Percentiles rank a stretch among this genome's conserved stretches.
Conservation (phyloP, 2,797 vertebrate species). For the Rhincodon typus region DNA sequence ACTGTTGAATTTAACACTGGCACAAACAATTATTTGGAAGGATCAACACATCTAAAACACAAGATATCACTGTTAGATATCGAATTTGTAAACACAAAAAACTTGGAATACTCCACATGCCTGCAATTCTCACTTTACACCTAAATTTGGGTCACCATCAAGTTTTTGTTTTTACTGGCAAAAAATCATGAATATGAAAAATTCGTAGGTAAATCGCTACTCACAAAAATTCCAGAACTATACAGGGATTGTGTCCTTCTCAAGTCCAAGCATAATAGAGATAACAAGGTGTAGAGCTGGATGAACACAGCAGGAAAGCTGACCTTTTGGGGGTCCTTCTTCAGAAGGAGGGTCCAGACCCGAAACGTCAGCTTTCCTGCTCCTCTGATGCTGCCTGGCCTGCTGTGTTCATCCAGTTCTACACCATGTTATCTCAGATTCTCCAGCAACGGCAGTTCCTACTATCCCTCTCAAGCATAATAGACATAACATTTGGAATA, state of each 20-base stretch:
- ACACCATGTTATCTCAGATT: too few species aligned
- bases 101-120: neutral
- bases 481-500: too few species aligned
- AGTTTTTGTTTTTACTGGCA: neutral
- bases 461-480: too few species aligned
- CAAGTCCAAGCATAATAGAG: too few species aligned
- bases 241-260: neutral
- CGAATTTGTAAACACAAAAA: neutral
- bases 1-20: neutral
- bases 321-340: too few species aligned
- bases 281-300: too few species aligned
- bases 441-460: too few species aligned
- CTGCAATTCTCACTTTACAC: neutral
- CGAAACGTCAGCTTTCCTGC: too few species aligned
- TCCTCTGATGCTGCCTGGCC: too few species aligned
- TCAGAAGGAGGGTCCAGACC: too few species aligned
- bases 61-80: neutral
- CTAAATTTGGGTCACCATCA: neutral
- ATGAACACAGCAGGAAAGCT: too few species aligned
- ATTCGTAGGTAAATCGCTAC: neutral
- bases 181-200: neutral
- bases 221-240: neutral
- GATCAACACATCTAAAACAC: neutral
- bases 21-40: neutral
- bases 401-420: too few species aligned